A percentile compares a stretch with the other conserved stretches of the same genome.
Conservation (phyloP, 30 jellyfish, hydroid and myxozoan species). For the Chrysaora quinquecirrha region DNA sequence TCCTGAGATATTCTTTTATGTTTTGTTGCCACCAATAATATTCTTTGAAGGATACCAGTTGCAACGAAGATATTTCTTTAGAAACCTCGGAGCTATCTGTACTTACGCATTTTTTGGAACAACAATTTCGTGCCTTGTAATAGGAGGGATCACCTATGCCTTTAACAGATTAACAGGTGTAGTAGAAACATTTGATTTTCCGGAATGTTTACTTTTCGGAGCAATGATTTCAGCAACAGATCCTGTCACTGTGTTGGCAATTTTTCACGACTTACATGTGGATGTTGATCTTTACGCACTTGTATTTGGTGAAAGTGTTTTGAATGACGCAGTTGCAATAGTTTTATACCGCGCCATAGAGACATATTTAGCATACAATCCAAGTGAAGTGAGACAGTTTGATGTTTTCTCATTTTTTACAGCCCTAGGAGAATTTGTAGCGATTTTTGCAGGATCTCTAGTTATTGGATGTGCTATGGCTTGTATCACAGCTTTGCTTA, state of each 20-base stretch:
- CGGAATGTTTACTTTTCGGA: slow-evolving; percentile 98
- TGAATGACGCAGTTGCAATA: slow-evolving; percentile 99
- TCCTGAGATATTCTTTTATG: slow-evolving; percentile 99
- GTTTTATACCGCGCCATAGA: slow-evolving; percentile 98
- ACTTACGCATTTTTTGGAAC: slow-evolving; percentile 99
- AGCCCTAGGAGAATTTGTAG: slow-evolving; percentile 96
- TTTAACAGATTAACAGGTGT: slow-evolving; percentile 90
- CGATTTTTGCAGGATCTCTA: slow-evolving; percentile 95
- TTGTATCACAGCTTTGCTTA: slow-evolving; percentile 91
- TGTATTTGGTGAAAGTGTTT: slow-evolving; percentile 99
- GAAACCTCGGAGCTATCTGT: slow-evolving; percentile 99
- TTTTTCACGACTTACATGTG: slow-evolving; percentile 96
- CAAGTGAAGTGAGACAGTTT: slow-evolving; percentile 94
- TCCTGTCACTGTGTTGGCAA: slow-evolving; percentile 99
- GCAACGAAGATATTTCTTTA: slow-evolving; percentile 93
- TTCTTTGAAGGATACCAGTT: slow-evolving; percentile 97
- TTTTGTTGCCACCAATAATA: slow-evolving; percentile 96
- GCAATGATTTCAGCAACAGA: slow-evolving; percentile 99
- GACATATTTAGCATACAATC: slow-evolving; percentile 97
- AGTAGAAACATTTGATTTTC: slow-evolving; percentile 91
- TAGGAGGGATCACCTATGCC: slow-evolving; percentile 90
- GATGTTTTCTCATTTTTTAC: slow-evolving; percentile 93
- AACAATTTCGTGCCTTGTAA: slow-evolving; percentile 88
- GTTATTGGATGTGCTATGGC: slow-evolving; percentile 97
- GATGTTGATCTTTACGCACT: slow-evolving; percentile 98